Conservation (phyloP, 2,888 invertebrate species). For the Melinaea menophilus region DNA sequence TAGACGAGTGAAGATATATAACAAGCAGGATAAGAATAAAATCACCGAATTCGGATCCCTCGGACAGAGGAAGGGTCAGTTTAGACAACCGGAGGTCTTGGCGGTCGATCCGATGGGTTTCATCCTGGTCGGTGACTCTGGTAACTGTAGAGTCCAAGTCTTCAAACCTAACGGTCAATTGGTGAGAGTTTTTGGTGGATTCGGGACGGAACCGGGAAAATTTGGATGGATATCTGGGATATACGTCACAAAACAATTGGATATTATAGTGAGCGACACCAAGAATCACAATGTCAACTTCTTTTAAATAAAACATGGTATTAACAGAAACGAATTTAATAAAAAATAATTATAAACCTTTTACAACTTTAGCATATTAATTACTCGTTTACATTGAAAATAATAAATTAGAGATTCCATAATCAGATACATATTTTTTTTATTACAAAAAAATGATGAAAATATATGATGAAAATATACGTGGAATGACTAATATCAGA, state of each 20-base stretch:
- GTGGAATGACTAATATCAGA: not conserved
- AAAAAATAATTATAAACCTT: conserved; percentile 3
- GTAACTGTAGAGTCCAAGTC: conserved; percentile 86
- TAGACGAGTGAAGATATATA: conserved; percentile 81
- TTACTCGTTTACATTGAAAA: not conserved
- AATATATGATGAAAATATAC: not conserved
- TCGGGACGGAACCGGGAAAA: conserved; percentile 66
- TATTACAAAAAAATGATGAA: too few relatives aligned
- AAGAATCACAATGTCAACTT: conserved; percentile 74
- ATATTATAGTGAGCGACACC: conserved; percentile 80
- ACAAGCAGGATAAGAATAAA: conserved; percentile 71
- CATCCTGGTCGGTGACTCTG: conserved; percentile 87
- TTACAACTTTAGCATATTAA: not conserved
- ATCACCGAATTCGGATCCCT: conserved; percentile 81
- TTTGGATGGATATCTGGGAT: conserved; percentile 85
- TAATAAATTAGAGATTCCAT: not conserved
- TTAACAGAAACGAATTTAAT: conserved; percentile 13
- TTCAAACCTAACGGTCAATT: conserved; percentile 84
- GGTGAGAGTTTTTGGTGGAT: conserved; percentile 81
- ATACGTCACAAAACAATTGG: conserved; percentile 77
- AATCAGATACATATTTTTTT: not conserved
- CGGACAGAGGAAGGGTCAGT: conserved; percentile 82
- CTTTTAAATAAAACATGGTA: conserved; percentile 41
- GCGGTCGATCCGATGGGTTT: conserved; percentile 84
- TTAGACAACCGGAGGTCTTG: conserved; percentile 85